Percentiles rank a stretch among this genome's conserved stretches.
These are phyloP conservation scores for Prorops nasuta DNA, from an alignment of 1,140 invertebrate species.

Conservation along the genomic window DNA sequence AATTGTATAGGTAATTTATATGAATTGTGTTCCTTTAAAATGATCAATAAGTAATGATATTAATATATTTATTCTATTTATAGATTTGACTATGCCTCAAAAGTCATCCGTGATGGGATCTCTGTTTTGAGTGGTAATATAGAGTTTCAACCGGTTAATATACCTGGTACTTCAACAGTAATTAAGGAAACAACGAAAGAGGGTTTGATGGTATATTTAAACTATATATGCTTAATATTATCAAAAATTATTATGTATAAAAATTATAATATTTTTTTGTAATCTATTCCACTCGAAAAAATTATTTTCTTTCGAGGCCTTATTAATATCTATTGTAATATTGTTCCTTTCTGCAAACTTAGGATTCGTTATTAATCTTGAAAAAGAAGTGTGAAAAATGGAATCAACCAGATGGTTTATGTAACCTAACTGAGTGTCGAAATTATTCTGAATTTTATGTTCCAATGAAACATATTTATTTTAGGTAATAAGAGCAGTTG, in stretches of 20 bases:
- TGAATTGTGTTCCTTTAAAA: background rate
- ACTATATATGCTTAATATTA: no score
- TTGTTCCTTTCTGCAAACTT: background rate
- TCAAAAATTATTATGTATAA: no score
- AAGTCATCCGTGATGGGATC: constrained; percentile 21
- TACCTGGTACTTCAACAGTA: constrained; percentile 29
- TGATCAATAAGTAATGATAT: constrained; percentile 1
- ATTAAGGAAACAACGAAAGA: constrained; percentile 23
- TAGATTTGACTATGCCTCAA: constrained; percentile 30
- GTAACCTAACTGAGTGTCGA: constrained; percentile 29
- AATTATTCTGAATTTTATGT: constrained; percentile 17
- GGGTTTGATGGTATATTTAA: constrained; percentile 10
- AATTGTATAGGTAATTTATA: constrained; percentile 29
- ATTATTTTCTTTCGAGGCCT: no score
- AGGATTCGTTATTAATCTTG: constrained; percentile 17
- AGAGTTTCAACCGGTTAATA: constrained; percentile 13
- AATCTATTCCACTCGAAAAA: no score
- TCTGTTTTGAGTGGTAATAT: constrained; percentile 13
- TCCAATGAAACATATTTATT: constrained; percentile 30
- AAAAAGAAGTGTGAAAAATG: constrained; percentile 27
- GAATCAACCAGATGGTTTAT: constrained; percentile 37
- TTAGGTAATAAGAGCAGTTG: constrained; percentile 31
- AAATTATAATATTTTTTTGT: no score
- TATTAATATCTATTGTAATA: no score
- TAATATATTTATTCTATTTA: constrained; percentile 4